Evolutionary conservation across 1,140 invertebrate genomes (phyloP), one percentile per base, ranked within the genome.

Genomic region (Hypsibius dujardini): DNA sequence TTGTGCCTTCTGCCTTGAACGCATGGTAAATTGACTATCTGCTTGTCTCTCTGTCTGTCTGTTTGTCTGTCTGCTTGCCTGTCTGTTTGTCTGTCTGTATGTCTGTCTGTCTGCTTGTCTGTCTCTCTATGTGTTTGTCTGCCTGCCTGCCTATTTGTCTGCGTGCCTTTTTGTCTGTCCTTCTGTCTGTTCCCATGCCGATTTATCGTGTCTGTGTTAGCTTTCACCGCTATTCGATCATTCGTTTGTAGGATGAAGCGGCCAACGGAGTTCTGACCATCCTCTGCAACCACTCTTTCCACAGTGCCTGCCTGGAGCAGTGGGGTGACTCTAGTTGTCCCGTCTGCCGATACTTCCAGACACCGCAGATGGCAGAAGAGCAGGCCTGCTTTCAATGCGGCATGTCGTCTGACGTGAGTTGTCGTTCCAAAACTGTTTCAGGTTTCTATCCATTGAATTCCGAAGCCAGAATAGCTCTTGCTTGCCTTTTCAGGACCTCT

Each of bases 221-320:
- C 28, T 28, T 28, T 28, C 28, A 28, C 28, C 28, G 28, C 28
- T 28, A 28, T 28, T 28, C 28, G 28, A 28, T 28, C 28, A 28
- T 28, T 28, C 28, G 28, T 15, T 76, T 77, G 46, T 75, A 96
- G 93, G 94, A 99, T 80, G 94, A 98, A 80, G 92, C 90, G 73
- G 90, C 97, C 1, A 94, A 98, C 80, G 93, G 94, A 1, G 88
- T 98, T 74, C 82, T 98, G 71, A 98, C 94, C 2, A 95, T 99
- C 76, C 83, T 98, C 47, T 99, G 96, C 78, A 97, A 98, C 82
- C 96, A 99, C 81, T 88, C 92, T 0, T 98, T 98, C 80, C 96
- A 99, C 81, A 87, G 89, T 28, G 86, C 86, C 74, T 99, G 95
- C 80, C 81, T 99, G 47, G 86, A 89, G 71, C 89, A 97, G 79